Evolutionary conservation across 2,113 vertebrate species (phyloP).

Genomic region (Corythaixoides concolor): DNA sequence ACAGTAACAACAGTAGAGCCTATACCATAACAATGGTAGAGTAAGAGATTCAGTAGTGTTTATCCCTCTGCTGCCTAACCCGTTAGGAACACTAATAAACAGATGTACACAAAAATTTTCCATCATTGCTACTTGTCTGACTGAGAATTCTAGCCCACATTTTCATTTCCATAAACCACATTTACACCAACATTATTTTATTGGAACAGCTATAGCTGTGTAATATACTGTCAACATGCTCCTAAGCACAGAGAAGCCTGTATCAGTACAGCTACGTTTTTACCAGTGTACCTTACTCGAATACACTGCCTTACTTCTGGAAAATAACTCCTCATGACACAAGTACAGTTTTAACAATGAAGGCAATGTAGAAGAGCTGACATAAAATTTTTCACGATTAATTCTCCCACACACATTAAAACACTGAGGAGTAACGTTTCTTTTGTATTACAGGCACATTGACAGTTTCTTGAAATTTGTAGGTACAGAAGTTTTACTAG

Average conservation of each 20-base stretch:
- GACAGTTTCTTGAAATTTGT: not conserved
- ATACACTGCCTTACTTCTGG: not conserved
- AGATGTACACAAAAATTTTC: not conserved
- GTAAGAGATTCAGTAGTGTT: not conserved
- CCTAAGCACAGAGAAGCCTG: not conserved
- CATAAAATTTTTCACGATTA: not conserved
- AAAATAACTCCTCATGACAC: not conserved
- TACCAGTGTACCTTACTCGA: not conserved
- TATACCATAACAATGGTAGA: not conserved
- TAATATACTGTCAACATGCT: not conserved
- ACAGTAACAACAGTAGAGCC: not conserved
- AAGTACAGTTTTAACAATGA: not conserved
- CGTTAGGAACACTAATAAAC: not conserved
- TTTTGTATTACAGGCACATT: not conserved
- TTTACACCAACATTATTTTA: not conserved
- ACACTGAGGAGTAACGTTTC: not conserved
- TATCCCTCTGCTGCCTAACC: not conserved
- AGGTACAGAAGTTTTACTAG: not conserved
- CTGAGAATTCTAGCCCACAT: not conserved
- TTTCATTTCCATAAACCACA: not conserved
- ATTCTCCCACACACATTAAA: not conserved
- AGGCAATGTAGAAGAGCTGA: not conserved
- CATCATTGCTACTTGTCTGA: not conserved
- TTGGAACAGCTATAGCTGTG: not conserved
- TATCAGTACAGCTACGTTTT: not conserved